Evolutionary conservation across 1,140 invertebrate species (phyloP).

Genomic region (Chlorops oryzae): DNA sequence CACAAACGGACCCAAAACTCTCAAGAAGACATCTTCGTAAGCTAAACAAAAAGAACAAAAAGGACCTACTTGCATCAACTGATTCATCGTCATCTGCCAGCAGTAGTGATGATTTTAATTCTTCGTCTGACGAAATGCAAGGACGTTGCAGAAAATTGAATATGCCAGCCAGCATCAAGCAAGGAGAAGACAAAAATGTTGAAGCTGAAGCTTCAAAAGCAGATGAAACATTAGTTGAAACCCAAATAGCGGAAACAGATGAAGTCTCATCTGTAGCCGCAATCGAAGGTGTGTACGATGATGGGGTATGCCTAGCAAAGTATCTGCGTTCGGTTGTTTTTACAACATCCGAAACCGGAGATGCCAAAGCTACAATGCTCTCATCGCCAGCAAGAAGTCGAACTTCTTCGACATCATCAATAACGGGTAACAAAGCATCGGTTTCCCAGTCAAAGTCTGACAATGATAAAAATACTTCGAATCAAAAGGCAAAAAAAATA

Average conservation of each 20-base stretch:
- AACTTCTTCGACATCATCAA: not conserved
- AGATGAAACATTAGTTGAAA: not conserved
- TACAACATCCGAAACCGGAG: constrained; percentile 1
- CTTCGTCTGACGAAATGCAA: too few species aligned
- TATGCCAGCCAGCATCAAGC: too few species aligned
- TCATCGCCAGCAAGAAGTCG: not conserved
- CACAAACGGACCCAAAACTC: constrained; percentile 4
- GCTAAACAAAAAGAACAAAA: not conserved
- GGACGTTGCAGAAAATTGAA: too few species aligned
- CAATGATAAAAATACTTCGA: not conserved
- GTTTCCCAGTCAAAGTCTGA: constrained; percentile 7
- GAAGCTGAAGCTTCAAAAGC: constrained; percentile 4
- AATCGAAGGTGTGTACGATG: constrained; percentile 26
- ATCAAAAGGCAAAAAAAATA: constrained; percentile 4
- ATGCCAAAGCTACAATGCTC: not conserved
- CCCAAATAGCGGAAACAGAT: not conserved
- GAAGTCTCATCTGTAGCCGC: too few species aligned
- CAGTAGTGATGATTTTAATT: not conserved
- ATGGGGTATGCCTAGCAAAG: constrained; percentile 28
- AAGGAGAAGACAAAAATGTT: too few species aligned
- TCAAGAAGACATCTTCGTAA: constrained; percentile 1
- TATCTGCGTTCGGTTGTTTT: constrained; percentile 31
- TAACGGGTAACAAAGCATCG: too few species aligned
- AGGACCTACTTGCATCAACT: not conserved
- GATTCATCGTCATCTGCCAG: constrained; percentile 4